phyloP scores from a whole-genome alignment of 2,888 invertebrate species.

The Phengaris alcon region DNA sequence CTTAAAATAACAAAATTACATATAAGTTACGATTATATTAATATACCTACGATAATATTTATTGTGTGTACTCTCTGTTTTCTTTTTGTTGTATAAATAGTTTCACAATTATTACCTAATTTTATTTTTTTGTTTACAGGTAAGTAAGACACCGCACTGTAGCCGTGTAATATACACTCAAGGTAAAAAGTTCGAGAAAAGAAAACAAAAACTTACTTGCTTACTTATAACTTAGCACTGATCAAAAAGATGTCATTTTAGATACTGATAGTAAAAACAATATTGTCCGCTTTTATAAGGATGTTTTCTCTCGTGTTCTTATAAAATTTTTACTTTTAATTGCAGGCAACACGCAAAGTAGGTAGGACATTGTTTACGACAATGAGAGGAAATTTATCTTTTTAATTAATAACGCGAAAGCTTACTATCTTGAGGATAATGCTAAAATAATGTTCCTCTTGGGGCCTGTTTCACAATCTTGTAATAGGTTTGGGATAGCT shows the following conservation, averaged over 20 bases:
- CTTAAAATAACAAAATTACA: no score
- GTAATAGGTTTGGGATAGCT: no score
- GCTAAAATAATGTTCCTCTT: neutral
- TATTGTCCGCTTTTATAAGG: conserved; percentile 12
- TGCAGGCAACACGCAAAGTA: neutral
- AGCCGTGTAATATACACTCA: no score
- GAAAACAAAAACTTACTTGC: neutral
- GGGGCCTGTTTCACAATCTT: no score
- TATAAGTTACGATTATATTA: no score
- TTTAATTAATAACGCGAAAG: neutral
- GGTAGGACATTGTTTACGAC: neutral
- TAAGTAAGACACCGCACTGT: neutral
- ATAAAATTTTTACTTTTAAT: neutral
- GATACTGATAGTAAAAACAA: neutral
- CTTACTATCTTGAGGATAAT: neutral
- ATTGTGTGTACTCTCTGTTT: no score
- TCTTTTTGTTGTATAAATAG: no score
- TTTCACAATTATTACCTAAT: neutral
- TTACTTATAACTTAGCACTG: neutral
- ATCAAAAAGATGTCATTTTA: neutral
- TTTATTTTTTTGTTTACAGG: neutral
- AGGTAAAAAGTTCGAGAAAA: no score
- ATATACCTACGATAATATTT: no score
- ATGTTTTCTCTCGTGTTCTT: conserved; percentile 2
- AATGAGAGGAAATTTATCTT: neutral